Evolutionary conservation across 1,140 invertebrate species (phyloP), one percentile per base, ranked within the genome.

Genomic region (Drosophila grimshawi): DNA sequence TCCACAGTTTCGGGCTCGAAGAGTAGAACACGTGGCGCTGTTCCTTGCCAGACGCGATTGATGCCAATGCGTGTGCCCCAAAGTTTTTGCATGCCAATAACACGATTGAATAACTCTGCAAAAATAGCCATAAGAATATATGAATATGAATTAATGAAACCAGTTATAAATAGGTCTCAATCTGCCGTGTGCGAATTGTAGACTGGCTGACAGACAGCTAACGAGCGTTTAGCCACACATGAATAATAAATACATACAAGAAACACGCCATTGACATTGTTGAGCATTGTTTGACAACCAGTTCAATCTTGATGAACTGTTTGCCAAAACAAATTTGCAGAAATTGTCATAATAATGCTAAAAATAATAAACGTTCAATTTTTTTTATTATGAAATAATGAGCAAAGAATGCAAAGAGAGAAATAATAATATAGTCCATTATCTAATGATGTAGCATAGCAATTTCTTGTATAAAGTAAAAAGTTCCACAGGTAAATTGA

Each of bases 21-120:
- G 33, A 94, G 76, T 27, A 94, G 91, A 8, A 94, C 90, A 35
- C 93, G 93, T 7, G 94, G 93, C 6, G 82, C 85, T 8, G 83
- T 80, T 8, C 93, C 93, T 37, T 94, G 81, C 94, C 94, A 94
- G 3, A 92, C 93, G 66, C 93, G 93, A 76, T 93, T 93, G 56
- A 94, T 89, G 32, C 93, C 94, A 32, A 93, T 90, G n/a, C 90
- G 81, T 64, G 81, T 91, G 46, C 93, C 93, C 93, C 93, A 94
- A 29, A 94, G 55, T 33, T 92, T 88, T 59, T 92, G 90, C 76
- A 93, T 91, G 51, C 93, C 93, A 4, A 93, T 92, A 5, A 94
- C 77, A 30, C 93, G 92, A 68, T 92, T 91, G 70, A 93, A 94
- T 19, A 94, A 82, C 81, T 94, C 94, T 94, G 79, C 48, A 71